Evolutionary conservation across 2,113 vertebrate species (phyloP), one percentile per base, ranked within the genome.

Genomic region (Oophaga pumilio): DNA sequence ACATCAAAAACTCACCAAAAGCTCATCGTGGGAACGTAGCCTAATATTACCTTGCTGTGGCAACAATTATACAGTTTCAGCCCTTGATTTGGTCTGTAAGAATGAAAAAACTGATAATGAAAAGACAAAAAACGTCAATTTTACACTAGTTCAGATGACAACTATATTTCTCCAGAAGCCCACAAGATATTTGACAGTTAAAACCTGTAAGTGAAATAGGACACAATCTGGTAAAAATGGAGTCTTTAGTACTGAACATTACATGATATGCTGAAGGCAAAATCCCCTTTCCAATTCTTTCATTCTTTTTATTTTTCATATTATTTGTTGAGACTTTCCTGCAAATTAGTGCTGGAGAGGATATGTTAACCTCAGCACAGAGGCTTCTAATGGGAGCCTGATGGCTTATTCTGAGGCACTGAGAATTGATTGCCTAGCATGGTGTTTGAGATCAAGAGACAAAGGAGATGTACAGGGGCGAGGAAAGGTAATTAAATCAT

Each of bases 401-500:
- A 88, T 88, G 86, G 71, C 86, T 88, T 88, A 83, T 88, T 88
- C 86, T 24, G 59, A 74, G 80, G 68, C 80, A 83, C 80, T 74
- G 71, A 88, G 86, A 82, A 88, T 88, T 88, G 86, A 88, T 88
- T 88, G 86, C 86, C 79, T 83, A 82, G 86, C 86, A 82, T 80
- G 10, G 80, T 76, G 79, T 88, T 76, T 76, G 69, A 88, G 86
- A 88, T 88, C 86, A 88, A 88, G 86, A 82, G 80, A 88, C 86
- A 88, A 83, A 88, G 78, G 57, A 88, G 80, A 88, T 83, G 86
- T 83, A 57, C 80, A 83, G 86, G 71, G 86, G 86, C 86, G 86
- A 88, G 86, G 80, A 88, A 88, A 88, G 86, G 86, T 88, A 88
- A 88, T 88, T 88, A 88, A 88, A 88, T 88, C 80, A 82, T 88